Evolutionary conservation across 2,888 invertebrate genomes (phyloP).

Genomic region (Argyra leucocephala): DNA sequence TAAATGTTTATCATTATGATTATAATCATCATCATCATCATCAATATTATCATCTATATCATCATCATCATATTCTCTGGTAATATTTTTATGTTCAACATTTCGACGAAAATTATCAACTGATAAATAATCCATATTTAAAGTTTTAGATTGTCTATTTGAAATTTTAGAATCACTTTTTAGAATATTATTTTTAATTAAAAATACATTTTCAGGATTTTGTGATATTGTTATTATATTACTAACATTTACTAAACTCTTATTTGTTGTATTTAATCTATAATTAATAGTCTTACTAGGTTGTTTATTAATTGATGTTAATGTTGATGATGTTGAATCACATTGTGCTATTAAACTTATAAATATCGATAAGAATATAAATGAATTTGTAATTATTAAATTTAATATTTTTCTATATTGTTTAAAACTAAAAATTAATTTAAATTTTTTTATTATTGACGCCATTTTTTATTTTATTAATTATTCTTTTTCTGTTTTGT

Average conservation of each 20-base stretch:
- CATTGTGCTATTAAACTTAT: neutral
- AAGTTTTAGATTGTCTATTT: neutral
- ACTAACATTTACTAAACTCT: neutral
- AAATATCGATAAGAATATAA: neutral
- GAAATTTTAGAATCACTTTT: neutral
- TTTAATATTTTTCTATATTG: neutral
- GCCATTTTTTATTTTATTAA: neutral
- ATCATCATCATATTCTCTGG: too few species aligned
- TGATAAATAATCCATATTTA: neutral
- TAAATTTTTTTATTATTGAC: neutral
- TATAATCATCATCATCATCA: neutral
- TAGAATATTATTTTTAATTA: neutral
- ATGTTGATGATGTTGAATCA: neutral
- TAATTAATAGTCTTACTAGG: neutral
- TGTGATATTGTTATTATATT: neutral
- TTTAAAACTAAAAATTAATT: neutral
- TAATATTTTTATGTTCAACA: neutral
- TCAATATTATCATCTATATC: neutral
- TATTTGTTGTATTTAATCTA: neutral
- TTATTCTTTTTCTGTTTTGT: neutral
- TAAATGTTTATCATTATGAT: neutral
- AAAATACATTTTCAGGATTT: too few species aligned
- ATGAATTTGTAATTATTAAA: neutral
- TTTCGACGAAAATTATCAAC: constrained; percentile 3
- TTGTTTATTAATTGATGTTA: neutral